phyloP scores from a whole-genome alignment of 2,888 invertebrate species.

The Pachycephus smyrnensis region DNA sequence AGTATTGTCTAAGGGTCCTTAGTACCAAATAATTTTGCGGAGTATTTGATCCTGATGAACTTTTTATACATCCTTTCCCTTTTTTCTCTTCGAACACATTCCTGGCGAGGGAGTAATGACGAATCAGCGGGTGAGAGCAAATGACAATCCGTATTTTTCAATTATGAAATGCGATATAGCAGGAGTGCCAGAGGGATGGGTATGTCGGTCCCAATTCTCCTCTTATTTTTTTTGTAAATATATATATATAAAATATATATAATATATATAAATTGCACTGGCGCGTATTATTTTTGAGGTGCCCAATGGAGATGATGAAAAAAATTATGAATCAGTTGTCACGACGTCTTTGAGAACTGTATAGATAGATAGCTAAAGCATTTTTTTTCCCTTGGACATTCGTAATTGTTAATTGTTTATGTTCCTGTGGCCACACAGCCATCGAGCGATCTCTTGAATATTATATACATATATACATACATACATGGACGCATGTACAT shows the following conservation, averaged over 20 bases:
- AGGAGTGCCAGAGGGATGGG: neutral
- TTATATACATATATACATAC: slow-evolving; percentile 30
- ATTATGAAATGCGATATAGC: slow-evolving; percentile 12
- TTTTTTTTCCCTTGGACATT: neutral
- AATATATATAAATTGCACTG: slow-evolving; percentile 20
- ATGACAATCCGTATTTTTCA: slow-evolving; percentile 51
- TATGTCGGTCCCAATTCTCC: neutral
- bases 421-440: slow-evolving; percentile 62
- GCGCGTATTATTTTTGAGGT: neutral
- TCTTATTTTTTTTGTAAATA: slow-evolving; percentile 26
- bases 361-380: slow-evolving; percentile 2
- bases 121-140: slow-evolving; percentile 26
- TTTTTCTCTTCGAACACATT: slow-evolving; percentile 25
- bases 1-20: neutral
- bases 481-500: slow-evolving; percentile 14
- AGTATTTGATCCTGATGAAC: neutral
- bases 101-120: neutral
- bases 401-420: slow-evolving; percentile 53
- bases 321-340: neutral
- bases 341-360: neutral
- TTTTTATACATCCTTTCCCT: slow-evolving; percentile 6
- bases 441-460: slow-evolving; percentile 61
- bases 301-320: neutral
- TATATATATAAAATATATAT: slow-evolving; percentile 12
- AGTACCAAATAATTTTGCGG: neutral